Percentiles rank a stretch among this genome's conserved stretches.
Conservation (phyloP, 2,797 vertebrate genomes). For the Protonibea diacanthus region DNA sequence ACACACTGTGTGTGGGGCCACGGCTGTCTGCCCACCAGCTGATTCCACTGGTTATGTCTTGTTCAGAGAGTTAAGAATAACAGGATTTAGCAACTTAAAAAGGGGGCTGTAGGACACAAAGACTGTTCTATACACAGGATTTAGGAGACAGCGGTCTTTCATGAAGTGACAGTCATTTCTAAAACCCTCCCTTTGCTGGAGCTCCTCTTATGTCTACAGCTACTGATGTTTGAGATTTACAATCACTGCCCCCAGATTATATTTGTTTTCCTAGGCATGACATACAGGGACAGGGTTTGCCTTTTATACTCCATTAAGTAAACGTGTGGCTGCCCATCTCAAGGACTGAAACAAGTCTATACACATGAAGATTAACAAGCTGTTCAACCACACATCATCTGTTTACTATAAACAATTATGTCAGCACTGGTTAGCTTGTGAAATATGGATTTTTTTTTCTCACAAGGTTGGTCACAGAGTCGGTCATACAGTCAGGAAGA, state of each 20-base stretch:
- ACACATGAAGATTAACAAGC: constrained; percentile 9
- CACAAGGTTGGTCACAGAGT: background rate
- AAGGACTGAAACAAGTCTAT: constrained; percentile 3
- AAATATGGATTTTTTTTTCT: background rate
- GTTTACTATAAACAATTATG: constrained; percentile 5
- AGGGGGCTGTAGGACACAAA: constrained; percentile 41
- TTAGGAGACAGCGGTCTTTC: constrained; percentile 46
- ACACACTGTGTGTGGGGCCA: background rate
- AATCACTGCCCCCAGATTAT: background rate
- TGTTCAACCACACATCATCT: background rate
- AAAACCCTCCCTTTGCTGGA: constrained; percentile 17
- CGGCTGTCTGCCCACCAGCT: constrained; percentile 34
- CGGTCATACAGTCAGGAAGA: background rate
- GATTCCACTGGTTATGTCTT: constrained; percentile 36
- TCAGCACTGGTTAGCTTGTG: background rate
- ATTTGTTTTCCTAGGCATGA: background rate
- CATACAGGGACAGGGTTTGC: background rate
- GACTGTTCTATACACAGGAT: constrained; percentile 44
- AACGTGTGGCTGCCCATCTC: background rate
- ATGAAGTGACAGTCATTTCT: constrained; percentile 30
- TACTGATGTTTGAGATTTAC: constrained; percentile 13
- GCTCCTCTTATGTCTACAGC: constrained; percentile 5
- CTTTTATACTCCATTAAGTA: background rate
- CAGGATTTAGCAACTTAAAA: constrained; percentile 54
- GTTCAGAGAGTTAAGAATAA: constrained; percentile 65